Base-by-base conservation (phyloP, 2,888 invertebrate genomes). In the Limnephilus lunatus region DNA sequence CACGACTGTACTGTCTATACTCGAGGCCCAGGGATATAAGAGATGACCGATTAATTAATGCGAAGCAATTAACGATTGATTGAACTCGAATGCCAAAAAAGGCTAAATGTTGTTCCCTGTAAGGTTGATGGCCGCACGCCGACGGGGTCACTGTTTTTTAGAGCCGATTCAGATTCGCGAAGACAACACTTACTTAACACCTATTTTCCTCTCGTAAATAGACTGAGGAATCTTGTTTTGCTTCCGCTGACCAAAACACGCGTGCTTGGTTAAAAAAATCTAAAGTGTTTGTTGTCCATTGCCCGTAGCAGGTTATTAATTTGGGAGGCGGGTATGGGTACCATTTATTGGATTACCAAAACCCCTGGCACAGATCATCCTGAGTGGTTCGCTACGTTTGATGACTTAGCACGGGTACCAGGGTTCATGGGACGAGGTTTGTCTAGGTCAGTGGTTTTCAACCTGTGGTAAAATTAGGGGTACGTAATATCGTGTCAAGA, bases 61-160 rank as follows among this genome's bases (percentile, higher is more conserved):
- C 82, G 14, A 82, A 32, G 82, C 82, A 82, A 82, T 82, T 31
- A 82, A 82, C 31, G 82, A 82, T 82, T 32, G 82, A 32, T 32
- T 82, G 82, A 82, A 82, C 82, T 32, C 82, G 32, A 82, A 82
- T 32, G 32, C 31, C 68, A 82, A 32, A 32, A 32, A 32, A 82
- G 82, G 32, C 30, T 82, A 82, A 82, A 32, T 32, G 82, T 82
- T 82, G 14, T 32, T 82, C 82, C 82, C 30, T 7, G 68, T n/a
- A n/a, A 32, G 82, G 82, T 82, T 82, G 19, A 82, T 82, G 82
- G 31, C 82, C 82, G 14, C 31, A n/a, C 15, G 81, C 19, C 15
- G 53, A 25, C 11, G 82, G 19, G 82, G 31, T 82, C 82, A 82
- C 5, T 32, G 30, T 82, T 31, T 82, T 31, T 82, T 19, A 68